These are phyloP conservation scores for Todiramphus chloris DNA, from an alignment of 2,113 vertebrate genomes.

Conservation along the genomic window DNA sequence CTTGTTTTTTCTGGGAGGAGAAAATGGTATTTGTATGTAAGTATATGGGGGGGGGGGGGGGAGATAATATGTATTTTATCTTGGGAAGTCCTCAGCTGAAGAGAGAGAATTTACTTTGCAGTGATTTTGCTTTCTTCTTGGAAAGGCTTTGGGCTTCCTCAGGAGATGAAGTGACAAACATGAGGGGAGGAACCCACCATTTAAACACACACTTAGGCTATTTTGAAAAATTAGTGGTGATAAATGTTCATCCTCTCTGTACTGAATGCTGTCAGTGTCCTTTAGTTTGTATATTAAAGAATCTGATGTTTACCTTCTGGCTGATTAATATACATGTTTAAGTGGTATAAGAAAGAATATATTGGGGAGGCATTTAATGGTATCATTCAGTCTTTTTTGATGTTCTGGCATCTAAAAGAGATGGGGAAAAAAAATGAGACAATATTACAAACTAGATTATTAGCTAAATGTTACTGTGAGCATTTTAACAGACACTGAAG, in stretches of 20 bases:
- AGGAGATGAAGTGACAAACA: not conserved
- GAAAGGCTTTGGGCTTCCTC: not conserved
- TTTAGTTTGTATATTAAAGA: not conserved
- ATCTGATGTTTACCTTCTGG: not conserved
- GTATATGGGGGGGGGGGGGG: not conserved
- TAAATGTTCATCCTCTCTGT: not conserved
- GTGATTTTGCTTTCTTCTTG: not conserved
- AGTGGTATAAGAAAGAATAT: not conserved
- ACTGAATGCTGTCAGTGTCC: not conserved
- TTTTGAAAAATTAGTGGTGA: not conserved
- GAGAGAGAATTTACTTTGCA: not conserved
- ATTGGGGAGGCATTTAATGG: not conserved
- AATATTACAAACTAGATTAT: not conserved
- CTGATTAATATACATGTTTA: fast-evolving
- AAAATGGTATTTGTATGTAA: not conserved
- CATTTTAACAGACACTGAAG: not conserved
- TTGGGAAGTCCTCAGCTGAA: not conserved
- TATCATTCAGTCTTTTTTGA: not conserved
- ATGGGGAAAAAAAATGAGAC: not conserved
- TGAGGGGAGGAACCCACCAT: fast-evolving
- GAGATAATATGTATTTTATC: not conserved
- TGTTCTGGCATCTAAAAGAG: not conserved
- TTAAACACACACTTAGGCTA: not conserved
- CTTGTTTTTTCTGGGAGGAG: not conserved
- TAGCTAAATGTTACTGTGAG: not conserved